These are phyloP conservation scores for Botrylloides violaceus DNA, from an alignment of 23 tunicate species.

Conservation along the genomic window DNA sequence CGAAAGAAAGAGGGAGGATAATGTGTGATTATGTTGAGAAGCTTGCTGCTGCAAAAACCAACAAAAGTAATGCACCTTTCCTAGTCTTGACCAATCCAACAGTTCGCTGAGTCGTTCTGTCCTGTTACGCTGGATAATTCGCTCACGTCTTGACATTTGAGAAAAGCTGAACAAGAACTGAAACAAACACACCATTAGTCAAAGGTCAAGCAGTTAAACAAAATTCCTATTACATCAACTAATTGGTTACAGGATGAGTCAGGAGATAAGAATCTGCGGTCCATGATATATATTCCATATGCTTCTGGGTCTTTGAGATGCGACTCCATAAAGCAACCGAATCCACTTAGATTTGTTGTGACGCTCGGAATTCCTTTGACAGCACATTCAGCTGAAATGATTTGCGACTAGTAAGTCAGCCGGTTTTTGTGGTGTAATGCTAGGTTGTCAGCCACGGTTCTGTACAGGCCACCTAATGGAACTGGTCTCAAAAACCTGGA, in stretches of 20 bases:
- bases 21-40: too few relatives aligned
- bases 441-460: too few relatives aligned
- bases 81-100: constrained; percentile 85
- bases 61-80: constrained; percentile 76
- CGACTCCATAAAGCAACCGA: constrained; percentile 93
- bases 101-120: constrained; percentile 92
- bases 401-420: too few relatives aligned
- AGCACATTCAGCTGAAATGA: constrained; percentile 72
- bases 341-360: constrained; percentile 93
- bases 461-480: background rate
- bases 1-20: too few relatives aligned
- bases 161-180: constrained; percentile 78
- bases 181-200: too few relatives aligned
- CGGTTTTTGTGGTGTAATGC: background rate
- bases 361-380: constrained; percentile 93
- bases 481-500: background rate
- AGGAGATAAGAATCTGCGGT: constrained; percentile 63
- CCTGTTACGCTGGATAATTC: constrained; percentile 90
- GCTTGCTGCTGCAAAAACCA: too few relatives aligned
- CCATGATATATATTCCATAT: constrained; percentile 94
- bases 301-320: constrained; percentile 88
- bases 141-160: constrained; percentile 79
- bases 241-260: constrained; percentile 83
- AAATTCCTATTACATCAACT: constrained; percentile 68
- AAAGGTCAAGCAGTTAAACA: too few relatives aligned